A percentile compares a stretch with the other conserved stretches of the same genome.
These are phyloP conservation scores for Meleagris gallopavo DNA, from an alignment of 2,113 vertebrate species.

Conservation along the genomic window DNA sequence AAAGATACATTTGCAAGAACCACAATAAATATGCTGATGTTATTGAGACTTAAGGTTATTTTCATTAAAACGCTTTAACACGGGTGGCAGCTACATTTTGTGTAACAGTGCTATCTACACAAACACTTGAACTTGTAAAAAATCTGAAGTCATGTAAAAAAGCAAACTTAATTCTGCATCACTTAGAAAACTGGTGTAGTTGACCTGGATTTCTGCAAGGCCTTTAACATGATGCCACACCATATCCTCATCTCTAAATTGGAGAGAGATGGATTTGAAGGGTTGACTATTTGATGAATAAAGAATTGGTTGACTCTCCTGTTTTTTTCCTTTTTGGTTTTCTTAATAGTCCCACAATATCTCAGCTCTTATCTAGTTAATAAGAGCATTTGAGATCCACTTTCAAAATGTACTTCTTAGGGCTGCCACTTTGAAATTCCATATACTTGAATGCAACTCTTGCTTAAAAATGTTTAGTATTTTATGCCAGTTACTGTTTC, in stretches of 20 bases:
- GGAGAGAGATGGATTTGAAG: too few species aligned
- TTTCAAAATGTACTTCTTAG: neutral
- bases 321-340: conserved; percentile 15
- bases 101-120: neutral
- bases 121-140: neutral
- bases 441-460: neutral
- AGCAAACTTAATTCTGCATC: fast-evolving
- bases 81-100: neutral
- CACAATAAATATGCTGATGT: neutral
- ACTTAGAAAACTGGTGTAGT: too few species aligned
- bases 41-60: neutral
- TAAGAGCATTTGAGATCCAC: neutral
- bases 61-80: neutral
- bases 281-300: too few species aligned
- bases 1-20: neutral
- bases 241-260: too few species aligned
- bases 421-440: neutral
- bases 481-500: neutral
- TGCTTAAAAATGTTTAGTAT: neutral
- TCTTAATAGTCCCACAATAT: neutral
- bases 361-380: neutral
- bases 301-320: neutral
- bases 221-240: too few species aligned
- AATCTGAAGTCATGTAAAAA: neutral
- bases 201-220: too few species aligned